Percentiles rank a stretch among this genome's conserved stretches.
Conservation (phyloP, 2,113 vertebrate species). For the Morone saxatilis region DNA sequence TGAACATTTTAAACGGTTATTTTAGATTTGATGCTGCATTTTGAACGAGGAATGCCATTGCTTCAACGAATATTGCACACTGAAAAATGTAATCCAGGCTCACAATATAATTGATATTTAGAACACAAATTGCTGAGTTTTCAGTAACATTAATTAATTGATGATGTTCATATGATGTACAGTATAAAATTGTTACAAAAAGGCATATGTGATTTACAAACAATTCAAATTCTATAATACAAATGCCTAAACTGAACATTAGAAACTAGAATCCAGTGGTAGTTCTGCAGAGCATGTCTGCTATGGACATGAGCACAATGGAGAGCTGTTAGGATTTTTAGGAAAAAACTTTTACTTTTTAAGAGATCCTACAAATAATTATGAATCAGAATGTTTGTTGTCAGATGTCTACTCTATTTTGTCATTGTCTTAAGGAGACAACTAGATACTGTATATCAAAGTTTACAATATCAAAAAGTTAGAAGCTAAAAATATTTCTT, state of each 20-base stretch:
- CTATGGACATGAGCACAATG: constrained; percentile 57
- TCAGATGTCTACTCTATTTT: constrained; percentile 36
- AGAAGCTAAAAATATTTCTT: constrained; percentile 70
- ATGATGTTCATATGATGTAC: constrained; percentile 68
- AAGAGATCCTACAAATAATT: constrained; percentile 30
- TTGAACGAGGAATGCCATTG: constrained; percentile 45
- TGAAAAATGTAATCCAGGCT: constrained; percentile 65
- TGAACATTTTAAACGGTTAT: constrained; percentile 18
- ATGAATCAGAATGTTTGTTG: constrained; percentile 41
- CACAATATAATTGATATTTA: constrained; percentile 59
- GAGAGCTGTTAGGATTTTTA: constrained; percentile 48
- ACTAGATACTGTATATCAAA: constrained; percentile 64
- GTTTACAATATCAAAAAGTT: constrained; percentile 69
- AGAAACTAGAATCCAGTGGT: constrained; percentile 69
- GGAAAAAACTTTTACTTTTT: constrained; percentile 39
- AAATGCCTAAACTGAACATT: constrained; percentile 60
- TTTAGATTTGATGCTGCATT: constrained; percentile 40
- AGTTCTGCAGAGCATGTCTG: constrained; percentile 51
- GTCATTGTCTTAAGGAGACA: constrained; percentile 51
- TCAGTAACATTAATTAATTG: constrained; percentile 59
- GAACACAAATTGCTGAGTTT: constrained; percentile 66
- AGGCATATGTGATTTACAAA: constrained; percentile 84
- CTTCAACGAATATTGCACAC: constrained; percentile 73
- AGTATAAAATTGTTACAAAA: constrained; percentile 85
- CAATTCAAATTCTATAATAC: constrained; percentile 76